Evolutionary conservation across 2,888 invertebrate genomes (phyloP).

Genomic region (Allophyes oxyacanthae): DNA sequence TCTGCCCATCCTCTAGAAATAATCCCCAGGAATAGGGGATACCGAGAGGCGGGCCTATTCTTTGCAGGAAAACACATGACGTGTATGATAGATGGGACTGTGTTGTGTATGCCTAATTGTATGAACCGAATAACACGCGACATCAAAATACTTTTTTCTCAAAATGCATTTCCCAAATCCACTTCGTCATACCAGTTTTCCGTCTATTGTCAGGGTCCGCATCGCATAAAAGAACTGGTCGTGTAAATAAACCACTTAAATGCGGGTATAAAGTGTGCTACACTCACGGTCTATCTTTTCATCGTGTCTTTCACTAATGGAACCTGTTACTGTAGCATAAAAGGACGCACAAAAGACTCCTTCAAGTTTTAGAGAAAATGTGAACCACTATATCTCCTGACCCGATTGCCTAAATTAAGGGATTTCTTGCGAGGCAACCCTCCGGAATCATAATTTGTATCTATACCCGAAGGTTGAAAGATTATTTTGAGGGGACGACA

Average conservation of each 20-base stretch:
- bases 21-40: too few relatives aligned
- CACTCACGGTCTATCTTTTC: slow-evolving; percentile 52
- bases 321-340: slow-evolving; percentile 58
- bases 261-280: slow-evolving; percentile 38
- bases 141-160: too few relatives aligned
- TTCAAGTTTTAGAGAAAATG: slow-evolving; percentile 55
- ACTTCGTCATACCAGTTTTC: slow-evolving; percentile 45
- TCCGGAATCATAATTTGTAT: background rate
- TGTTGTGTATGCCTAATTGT: too few relatives aligned
- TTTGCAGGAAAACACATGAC: too few relatives aligned
- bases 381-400: slow-evolving; percentile 55
- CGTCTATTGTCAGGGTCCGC: slow-evolving; percentile 28
- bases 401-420: slow-evolving; percentile 36
- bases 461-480: background rate
- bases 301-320: slow-evolving; percentile 62
- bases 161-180: slow-evolving; percentile 6
- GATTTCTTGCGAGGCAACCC: slow-evolving; percentile 7
- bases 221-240: slow-evolving; percentile 35
- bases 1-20: too few relatives aligned
- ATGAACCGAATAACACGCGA: too few relatives aligned
- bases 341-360: slow-evolving; percentile 56
- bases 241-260: slow-evolving; percentile 50
- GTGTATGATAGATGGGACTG: too few relatives aligned
- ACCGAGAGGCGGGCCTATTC: too few relatives aligned
- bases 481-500: too few relatives aligned